Percentiles rank a stretch among this genome's conserved stretches.
Evolutionary conservation across 2,113 vertebrate species (phyloP).

Genomic region (Pithys albifrons): DNA sequence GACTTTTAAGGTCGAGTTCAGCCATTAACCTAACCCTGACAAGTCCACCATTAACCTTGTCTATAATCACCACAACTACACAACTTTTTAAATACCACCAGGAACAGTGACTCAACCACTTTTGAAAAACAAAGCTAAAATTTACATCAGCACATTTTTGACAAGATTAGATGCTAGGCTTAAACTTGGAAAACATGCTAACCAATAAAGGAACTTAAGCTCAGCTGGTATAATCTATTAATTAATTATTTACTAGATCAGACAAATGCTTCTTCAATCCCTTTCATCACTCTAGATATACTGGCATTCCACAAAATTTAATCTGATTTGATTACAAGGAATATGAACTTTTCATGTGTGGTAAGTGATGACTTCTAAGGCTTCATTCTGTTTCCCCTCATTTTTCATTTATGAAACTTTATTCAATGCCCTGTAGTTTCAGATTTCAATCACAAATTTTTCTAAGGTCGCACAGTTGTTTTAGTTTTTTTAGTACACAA

Average conservation of each 20-base stretch:
- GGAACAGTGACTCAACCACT: not conserved
- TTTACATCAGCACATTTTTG: not conserved
- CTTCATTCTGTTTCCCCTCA: not conserved
- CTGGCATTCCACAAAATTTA: not conserved
- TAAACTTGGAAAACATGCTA: not conserved
- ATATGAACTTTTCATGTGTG: not conserved
- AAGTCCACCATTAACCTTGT: not conserved
- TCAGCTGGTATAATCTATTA: not conserved
- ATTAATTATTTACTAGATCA: not conserved
- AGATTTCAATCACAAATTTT: not conserved
- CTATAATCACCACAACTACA: accelerated
- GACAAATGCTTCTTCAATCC: not conserved
- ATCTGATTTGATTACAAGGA: not conserved
- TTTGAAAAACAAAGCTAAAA: not conserved
- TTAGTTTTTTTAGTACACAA: not conserved
- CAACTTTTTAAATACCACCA: not conserved
- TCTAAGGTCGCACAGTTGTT: not conserved
- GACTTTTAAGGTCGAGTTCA: not conserved
- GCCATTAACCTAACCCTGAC: not conserved
- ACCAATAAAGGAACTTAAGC: not conserved
- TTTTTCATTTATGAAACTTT: not conserved
- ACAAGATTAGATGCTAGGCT: not conserved
- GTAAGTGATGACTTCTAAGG: not conserved
- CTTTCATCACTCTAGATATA: not conserved
- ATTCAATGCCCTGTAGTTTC: not conserved